A percentile compares a stretch with the other conserved stretches of the same genome.
These are phyloP conservation scores for Acanthurus leucopareius DNA, from an alignment of 2,797 vertebrate genomes.

Conservation along the genomic window DNA sequence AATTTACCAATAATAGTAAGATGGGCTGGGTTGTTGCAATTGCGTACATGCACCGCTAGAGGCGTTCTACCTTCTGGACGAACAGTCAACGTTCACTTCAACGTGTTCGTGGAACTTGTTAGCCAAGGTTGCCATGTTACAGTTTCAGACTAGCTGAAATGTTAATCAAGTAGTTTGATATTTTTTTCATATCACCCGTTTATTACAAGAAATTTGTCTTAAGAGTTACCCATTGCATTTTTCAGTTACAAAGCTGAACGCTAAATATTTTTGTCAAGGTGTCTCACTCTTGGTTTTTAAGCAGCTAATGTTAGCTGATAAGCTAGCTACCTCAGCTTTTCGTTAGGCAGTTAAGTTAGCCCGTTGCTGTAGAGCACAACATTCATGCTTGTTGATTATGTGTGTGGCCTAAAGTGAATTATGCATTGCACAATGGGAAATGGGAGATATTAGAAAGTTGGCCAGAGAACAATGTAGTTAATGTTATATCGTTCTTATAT, in stretches of 20 bases:
- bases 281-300: background rate
- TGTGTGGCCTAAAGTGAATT: background rate
- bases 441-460: no score
- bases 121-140: background rate
- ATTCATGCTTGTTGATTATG: background rate
- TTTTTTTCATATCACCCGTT: no score
- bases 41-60: background rate
- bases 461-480: background rate
- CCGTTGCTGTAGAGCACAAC: background rate
- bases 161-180: no score
- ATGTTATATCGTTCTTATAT: background rate
- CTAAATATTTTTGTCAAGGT: background rate
- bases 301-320: slow-evolving; percentile 33
- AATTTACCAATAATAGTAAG: background rate
- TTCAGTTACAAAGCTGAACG: background rate
- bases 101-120: background rate
- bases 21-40: background rate
- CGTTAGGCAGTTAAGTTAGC: slow-evolving; percentile 5
- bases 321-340: background rate
- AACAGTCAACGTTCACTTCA: slow-evolving; percentile 13
- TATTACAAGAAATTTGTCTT: background rate
- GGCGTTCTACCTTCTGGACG: slow-evolving; percentile 33
- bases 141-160: slow-evolving; percentile 10
- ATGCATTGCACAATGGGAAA: background rate
- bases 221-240: background rate